Conservation (phyloP, 2,888 invertebrate species). For the Selenia dentaria region DNA sequence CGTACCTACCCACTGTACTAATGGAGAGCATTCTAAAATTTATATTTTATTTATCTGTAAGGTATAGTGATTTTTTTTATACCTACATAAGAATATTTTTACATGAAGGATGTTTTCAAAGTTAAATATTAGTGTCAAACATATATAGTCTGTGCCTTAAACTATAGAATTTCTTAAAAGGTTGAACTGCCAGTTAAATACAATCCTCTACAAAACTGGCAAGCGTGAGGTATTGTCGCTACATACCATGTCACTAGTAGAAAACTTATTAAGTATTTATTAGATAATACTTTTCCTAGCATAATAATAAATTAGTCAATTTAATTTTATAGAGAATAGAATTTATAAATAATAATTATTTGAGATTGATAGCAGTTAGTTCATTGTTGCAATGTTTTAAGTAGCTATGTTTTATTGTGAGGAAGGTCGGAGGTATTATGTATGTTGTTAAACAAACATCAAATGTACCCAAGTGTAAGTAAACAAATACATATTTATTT, state of each 20-base stretch:
- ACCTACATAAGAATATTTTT: constrained; percentile 1
- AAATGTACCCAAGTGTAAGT: no score
- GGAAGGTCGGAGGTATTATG: constrained; percentile 20
- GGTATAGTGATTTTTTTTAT: constrained; percentile 4
- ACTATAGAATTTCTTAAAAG: constrained; percentile 24
- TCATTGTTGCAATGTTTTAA: constrained; percentile 58
- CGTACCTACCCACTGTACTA: neutral
- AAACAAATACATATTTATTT: neutral
- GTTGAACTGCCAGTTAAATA: constrained; percentile 1
- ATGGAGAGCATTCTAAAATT: constrained; percentile 1
- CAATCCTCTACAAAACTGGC: constrained; percentile 14
- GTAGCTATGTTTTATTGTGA: constrained; percentile 42
- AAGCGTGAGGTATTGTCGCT: constrained; percentile 31
- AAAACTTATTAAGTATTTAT: constrained; percentile 43
- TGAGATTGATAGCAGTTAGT: constrained; percentile 64
- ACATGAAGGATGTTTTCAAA: constrained; percentile 1
- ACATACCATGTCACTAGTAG: constrained; percentile 46
- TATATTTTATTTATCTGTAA: constrained; percentile 7
- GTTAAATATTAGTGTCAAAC: constrained; percentile 45
- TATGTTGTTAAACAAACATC: neutral
- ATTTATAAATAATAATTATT: constrained; percentile 51
- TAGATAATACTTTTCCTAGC: constrained; percentile 46
- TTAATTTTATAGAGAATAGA: constrained; percentile 50
- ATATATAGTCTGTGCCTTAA: constrained; percentile 57
- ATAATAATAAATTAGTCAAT: constrained; percentile 76